Base-by-base conservation (phyloP, 2,888 invertebrate genomes). In the Deroplatys truncata region DNA sequence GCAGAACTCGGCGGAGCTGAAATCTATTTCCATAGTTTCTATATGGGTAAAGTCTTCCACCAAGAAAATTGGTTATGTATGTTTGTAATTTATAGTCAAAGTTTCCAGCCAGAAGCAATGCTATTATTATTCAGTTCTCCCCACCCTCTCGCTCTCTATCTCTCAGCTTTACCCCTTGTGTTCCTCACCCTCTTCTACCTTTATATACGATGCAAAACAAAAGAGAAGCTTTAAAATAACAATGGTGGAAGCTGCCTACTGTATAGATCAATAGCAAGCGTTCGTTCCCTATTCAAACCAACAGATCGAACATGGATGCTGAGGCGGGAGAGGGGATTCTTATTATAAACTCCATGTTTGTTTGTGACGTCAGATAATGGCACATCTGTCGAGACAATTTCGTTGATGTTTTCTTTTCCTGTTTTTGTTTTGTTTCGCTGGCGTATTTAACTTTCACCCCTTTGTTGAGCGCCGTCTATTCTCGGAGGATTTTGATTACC, bases 11-110 rank as follows among this genome's bases (percentile, higher is more conserved):
- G 56, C 56, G 56, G 72, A 85, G 85, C 89, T 85, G 85, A 88
- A 89, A 87, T 90, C 88, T 88, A 86, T 88, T 49, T 88, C 90
- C 86, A 90, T 88, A 87, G 87, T 87, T 87, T 87, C 87, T 87
- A 84, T 88, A 86, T 89, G 84, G 86, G 84, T 85, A 89, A 88
- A 90, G 88, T 89, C 89, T 90, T 89, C 88, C 88, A 87, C 85
- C 87, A 89, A 90, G 90, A 90, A 90, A 90, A 90, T 90, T 90
- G 90, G 89, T 90, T 90, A 90, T 90, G 90, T 90, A 89, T 90
- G 90, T 90, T 89, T 90, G 90, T 90, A 90, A 90, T 90, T 90
- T 90, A 90, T 90, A 89, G 90, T 89, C 89, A 90, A 90, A 90
- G 90, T 90, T 90, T 89, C 84, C 88, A 89, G 90, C 90, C 88